Evolutionary conservation across 2,888 invertebrate genomes (phyloP), one percentile per base, ranked within the genome.

Genomic region (Sminthurinus aureus): DNA sequence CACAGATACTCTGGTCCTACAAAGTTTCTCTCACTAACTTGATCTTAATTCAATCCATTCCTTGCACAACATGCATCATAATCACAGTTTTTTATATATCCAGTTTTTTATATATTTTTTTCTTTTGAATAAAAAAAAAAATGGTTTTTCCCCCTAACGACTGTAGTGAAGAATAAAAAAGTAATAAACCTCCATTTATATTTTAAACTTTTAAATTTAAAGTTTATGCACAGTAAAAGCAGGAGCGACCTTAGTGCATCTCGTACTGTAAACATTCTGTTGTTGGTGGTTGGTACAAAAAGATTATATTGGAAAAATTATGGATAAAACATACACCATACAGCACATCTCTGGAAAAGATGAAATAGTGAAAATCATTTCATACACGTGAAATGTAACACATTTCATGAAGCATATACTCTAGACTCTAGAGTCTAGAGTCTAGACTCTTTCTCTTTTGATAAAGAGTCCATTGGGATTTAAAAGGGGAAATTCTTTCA

Each of bases 401-500:
- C 69, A 69, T 11, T n/a, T n/a, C n/a, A n/a, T n/a, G n/a, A n/a
- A n/a, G n/a, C n/a, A n/a, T n/a, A n/a, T n/a, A n/a, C n/a, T n/a
- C n/a, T n/a, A n/a, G 20, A 69, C 69, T 22, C 8, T 18, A 3
- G 8, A 18, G 9, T 58, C 11, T 58, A 58, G 11, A 15, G 58
- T 58, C 58, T 73, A 13, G 18, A 24, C 26, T 26, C 66, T 50
- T 69, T 69, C 11, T 66, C 51, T 69, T 26, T 66, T 79, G 69
- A 79, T 79, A 79, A 79, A 69, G 71, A 79, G 22, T 69, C 79
- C 69, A 51, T 38, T 26, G 79, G 79, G 71, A 79, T 38, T 38
- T 20, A 79, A 79, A 79, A 79, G 69, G 67, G 79, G 51, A 69
- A 77, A 69, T 79, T 79, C 79, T 69, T 79, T 79, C 69, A 26